Base-by-base conservation (phyloP, 2,888 invertebrate genomes). In the Archips xylosteana region DNA sequence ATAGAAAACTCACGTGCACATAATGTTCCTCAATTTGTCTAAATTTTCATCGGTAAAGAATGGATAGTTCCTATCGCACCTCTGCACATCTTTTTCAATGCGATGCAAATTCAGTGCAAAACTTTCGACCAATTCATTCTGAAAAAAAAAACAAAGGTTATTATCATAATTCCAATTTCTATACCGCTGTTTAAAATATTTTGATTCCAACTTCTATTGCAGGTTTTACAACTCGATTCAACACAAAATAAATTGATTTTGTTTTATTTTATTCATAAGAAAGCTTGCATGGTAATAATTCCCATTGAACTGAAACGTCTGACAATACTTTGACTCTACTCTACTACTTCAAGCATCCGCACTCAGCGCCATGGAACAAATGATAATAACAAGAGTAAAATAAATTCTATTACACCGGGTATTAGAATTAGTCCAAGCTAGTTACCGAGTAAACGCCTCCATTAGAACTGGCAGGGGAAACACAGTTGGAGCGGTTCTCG, bases 1-100 rank as follows among this genome's bases (percentile, higher is more conserved):
- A 39, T 23, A 23, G 23, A 23, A 39, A 63, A 93, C 97, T 96
- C 92, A 98, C 97, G 98, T 98, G 96, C 98, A 98, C 97, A 99
- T 99, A 71, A 99, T 97, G 91, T 99, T 98, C 71, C 98, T 95
- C 42, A 99, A 92, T 88, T 99, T 99, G 82, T 99, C 98, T 79
- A 99, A 94, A 90, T 99, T 99, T 76, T 97, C 97, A 61, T 96
- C 96, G 0, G 97, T 97, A 89, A 99, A 99, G 92, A 98, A 99
- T 90, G 97, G 97, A 87, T 98, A 98, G 89, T 98, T 99, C 66
- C 99, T 95, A 91, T 99, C 99, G 89, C 99, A 99, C 74, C 99
- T 94, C 88, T 98, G 98, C 0, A 99, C 99, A 88, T 99, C 99
- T 88, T 99, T 99, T 86, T 99, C 99, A 79, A 99, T 99, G 59